Evolutionary conservation across 2,113 vertebrate genomes (phyloP), one percentile per base, ranked within the genome.

Genomic region (Progne subis): DNA sequence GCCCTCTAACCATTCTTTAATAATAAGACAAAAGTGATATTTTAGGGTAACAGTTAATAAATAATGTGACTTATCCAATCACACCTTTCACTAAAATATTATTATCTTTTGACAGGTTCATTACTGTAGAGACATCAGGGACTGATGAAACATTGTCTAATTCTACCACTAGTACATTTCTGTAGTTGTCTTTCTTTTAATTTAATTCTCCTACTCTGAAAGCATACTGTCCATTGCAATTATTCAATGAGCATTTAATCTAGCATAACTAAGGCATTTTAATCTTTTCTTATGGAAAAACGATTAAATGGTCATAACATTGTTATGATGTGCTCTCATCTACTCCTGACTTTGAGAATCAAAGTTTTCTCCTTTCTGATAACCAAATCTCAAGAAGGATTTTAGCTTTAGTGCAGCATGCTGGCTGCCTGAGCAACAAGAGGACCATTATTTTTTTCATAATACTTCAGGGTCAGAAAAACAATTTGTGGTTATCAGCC

Each of bases 21-120:
- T 97, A 98, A 98, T 98, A 97, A 98, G 97, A 98, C 98, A 98
- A 98, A 98, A 98, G 96, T 98, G 98, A 98, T 98, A 98, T 98
- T 98, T 98, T 99, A 98, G 97, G 98, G 98, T 97, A 98, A 97
- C 97, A 98, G 98, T 98, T 99, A 98, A 99, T 98, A 98, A 98
- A 99, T 98, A 98, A 97, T 49, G 90, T 98, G 98, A 98, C 98
- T 98, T 98, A 98, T 98, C 98, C 97, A 98, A 98, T 99, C 98
- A 98, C 82, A 98, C 97, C 97, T 96, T 98, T 98, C 97, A 97
- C 96, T 98, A 99, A 98, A 97, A 98, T 98, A 98, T 98, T 98
- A 98, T 98, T 98, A 98, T 98, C 98, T 98, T 98, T 98, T 99
- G 99, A 99, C 99, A 99, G 98, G 98, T 99, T 99, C 99, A 99